phyloP scores from a whole-genome alignment of 2,888 invertebrate species.

The Archaeoteleia sp. region DNA sequence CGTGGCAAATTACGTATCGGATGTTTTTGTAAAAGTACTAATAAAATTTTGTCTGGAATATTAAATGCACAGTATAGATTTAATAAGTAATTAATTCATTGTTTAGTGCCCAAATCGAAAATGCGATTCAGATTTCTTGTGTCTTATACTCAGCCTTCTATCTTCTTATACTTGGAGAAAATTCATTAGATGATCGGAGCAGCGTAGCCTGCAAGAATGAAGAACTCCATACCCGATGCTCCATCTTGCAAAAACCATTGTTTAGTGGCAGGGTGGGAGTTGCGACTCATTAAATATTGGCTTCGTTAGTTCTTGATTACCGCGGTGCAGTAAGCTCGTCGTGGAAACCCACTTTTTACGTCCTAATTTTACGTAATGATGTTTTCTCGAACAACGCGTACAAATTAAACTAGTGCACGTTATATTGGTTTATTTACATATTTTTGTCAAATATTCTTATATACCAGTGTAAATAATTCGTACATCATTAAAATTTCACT shows the following conservation, averaged over 20 bases:
- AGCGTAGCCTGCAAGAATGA: background rate
- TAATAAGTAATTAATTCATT: background rate
- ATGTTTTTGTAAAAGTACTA: too few relatives aligned
- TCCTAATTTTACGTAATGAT: background rate
- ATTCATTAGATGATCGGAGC: slow-evolving; percentile 9
- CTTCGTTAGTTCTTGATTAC: slow-evolving; percentile 17
- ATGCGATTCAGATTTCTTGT: background rate
- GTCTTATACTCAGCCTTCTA: too few relatives aligned
- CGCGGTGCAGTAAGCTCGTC: background rate
- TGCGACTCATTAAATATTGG: slow-evolving; percentile 11
- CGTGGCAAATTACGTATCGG: too few relatives aligned
- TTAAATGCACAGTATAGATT: background rate
- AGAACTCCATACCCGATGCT: background rate
- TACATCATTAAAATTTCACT: too few relatives aligned
- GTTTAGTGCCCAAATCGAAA: background rate
- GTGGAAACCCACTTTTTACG: background rate
- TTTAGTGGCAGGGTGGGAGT: slow-evolving; percentile 1
- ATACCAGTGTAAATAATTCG: too few relatives aligned
- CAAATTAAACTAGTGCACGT: background rate
- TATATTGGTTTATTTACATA: background rate
- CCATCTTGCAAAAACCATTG: slow-evolving; percentile 8
- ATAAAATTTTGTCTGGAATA: too few relatives aligned
- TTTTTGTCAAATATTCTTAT: too few relatives aligned
- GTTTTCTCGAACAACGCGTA: too few relatives aligned
- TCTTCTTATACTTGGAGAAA: background rate